These are phyloP conservation scores for Drosophila ogumai DNA, from an alignment of 1,140 invertebrate species.

Conservation along the genomic window DNA sequence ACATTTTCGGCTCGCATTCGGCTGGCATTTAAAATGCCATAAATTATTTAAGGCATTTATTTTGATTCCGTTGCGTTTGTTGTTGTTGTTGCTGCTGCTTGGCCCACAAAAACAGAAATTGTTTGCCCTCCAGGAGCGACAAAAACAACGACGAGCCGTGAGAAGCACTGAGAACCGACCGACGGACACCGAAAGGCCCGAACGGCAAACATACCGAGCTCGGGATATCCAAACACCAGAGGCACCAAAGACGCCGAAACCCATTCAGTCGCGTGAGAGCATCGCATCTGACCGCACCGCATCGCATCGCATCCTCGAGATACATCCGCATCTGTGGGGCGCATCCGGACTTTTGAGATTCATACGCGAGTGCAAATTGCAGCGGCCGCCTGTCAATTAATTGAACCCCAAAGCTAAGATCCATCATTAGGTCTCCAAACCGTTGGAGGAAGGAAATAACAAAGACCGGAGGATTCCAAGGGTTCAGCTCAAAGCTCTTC, in stretches of 20 bases:
- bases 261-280: slow-evolving; percentile 68
- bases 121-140: slow-evolving; percentile 70
- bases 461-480: background rate
- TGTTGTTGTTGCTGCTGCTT: slow-evolving; percentile 53
- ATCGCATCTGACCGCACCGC: slow-evolving; percentile 64
- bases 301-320: slow-evolving; percentile 50
- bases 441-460: background rate
- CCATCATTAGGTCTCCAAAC: slow-evolving; percentile 11
- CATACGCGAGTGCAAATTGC: slow-evolving; percentile 52
- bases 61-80: slow-evolving; percentile 62
- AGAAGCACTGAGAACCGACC: slow-evolving; percentile 29
- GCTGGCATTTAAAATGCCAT: slow-evolving; percentile 54
- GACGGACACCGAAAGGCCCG: slow-evolving; percentile 34
- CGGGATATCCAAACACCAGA: slow-evolving; percentile 35
- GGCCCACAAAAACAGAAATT: slow-evolving; percentile 68
- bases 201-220: slow-evolving; percentile 23
- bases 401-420: slow-evolving; percentile 1
- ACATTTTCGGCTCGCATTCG: slow-evolving; percentile 10
- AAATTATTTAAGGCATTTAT: slow-evolving; percentile 77
- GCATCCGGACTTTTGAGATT: slow-evolving; percentile 19
- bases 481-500: slow-evolving; percentile 39
- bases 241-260: slow-evolving; percentile 6
- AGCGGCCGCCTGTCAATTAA: slow-evolving; percentile 48
- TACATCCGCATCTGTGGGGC: slow-evolving; percentile 30
- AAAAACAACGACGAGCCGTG: slow-evolving; percentile 47